These are phyloP conservation scores for Caradrina clavipalpis DNA, from an alignment of 2,888 invertebrate species.

Conservation along the genomic window DNA sequence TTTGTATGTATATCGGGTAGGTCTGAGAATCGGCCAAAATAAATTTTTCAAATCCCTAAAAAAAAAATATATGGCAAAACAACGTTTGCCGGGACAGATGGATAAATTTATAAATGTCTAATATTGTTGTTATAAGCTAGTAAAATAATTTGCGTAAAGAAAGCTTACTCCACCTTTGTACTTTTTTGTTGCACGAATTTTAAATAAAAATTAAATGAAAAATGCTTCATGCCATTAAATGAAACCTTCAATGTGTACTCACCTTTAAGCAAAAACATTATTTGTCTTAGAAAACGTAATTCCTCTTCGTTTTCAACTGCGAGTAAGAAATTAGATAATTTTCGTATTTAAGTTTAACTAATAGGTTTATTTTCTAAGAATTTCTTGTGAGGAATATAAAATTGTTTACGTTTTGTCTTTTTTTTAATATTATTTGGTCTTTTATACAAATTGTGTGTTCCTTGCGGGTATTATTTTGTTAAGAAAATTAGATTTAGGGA, in stretches of 20 bases:
- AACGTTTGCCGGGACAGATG: no score
- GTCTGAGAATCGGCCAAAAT: no score
- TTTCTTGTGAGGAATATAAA: constrained; percentile 19
- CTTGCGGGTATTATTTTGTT: background rate
- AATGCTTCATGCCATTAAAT: background rate
- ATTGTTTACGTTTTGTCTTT: constrained; percentile 23
- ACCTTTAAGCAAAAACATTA: constrained; percentile 35
- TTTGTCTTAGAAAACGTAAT: constrained; percentile 39
- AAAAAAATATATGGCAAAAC: no score
- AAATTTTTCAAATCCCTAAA: no score
- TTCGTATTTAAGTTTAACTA: constrained; percentile 42
- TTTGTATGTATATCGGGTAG: no score
- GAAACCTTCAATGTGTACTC: background rate
- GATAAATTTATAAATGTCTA: no score
- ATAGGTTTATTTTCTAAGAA: constrained; percentile 34
- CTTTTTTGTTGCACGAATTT: no score
- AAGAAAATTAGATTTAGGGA: background rate
- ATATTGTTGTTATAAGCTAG: no score
- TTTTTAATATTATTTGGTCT: constrained; percentile 19
- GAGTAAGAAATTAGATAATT: constrained; percentile 40
- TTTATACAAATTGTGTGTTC: constrained; percentile 13
- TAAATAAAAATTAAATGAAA: no score
- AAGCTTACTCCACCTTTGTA: no score
- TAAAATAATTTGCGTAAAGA: no score
- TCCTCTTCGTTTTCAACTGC: constrained; percentile 28